Evolutionary conservation across 1,140 invertebrate species (phyloP).

Genomic region (Amphibalanus amphitrite): DNA sequence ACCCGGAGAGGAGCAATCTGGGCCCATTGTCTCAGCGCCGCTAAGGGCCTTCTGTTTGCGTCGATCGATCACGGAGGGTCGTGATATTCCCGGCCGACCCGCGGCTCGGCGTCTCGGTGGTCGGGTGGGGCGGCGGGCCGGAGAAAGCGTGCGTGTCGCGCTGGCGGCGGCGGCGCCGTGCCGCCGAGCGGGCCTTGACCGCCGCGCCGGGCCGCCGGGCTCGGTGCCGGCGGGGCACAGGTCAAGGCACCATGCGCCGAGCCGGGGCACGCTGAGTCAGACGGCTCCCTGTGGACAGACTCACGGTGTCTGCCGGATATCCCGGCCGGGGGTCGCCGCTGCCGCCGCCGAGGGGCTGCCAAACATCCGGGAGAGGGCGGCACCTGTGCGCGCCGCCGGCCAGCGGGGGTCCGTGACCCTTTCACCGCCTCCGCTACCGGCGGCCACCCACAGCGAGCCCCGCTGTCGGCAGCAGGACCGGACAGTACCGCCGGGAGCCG

Average conservation of each 20-base stretch:
- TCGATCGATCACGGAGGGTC: background rate
- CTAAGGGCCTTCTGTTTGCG: background rate
- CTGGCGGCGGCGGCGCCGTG: too few species aligned
- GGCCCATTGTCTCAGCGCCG: background rate
- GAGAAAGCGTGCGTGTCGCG: background rate
- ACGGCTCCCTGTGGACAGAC: background rate
- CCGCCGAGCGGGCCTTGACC: background rate
- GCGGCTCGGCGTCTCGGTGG: background rate
- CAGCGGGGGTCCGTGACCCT: too few species aligned
- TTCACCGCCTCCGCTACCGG: too few species aligned
- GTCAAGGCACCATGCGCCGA: background rate
- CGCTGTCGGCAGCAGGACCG: too few species aligned
- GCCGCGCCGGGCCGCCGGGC: too few species aligned
- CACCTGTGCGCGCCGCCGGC: background rate
- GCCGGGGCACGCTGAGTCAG: too few species aligned
- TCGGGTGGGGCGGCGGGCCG: too few species aligned
- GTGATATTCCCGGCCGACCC: background rate
- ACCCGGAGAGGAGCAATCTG: background rate
- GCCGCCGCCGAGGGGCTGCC: too few species aligned
- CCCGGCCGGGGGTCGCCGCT: background rate
- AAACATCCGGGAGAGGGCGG: background rate
- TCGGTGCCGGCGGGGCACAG: too few species aligned
- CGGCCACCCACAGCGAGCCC: too few species aligned
- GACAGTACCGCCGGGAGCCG: too few species aligned
- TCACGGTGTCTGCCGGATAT: background rate